Evolutionary conservation across 2,888 invertebrate genomes (phyloP).

Genomic region (Cephus spinipes): DNA sequence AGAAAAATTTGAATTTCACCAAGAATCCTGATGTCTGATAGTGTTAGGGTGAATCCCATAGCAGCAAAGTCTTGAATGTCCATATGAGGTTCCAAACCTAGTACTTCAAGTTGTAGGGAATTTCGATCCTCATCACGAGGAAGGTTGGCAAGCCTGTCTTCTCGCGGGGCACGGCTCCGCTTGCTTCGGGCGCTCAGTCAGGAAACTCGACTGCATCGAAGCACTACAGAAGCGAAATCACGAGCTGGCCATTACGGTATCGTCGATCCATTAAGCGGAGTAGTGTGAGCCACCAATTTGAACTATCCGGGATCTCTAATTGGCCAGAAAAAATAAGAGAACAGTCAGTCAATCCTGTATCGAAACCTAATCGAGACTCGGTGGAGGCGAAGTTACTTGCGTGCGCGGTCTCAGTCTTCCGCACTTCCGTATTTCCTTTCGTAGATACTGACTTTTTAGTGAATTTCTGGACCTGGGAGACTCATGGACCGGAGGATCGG

Average conservation of each 20-base stretch:
- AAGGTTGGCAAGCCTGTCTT: conserved; percentile 46
- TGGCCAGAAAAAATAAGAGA: neutral
- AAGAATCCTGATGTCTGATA: neutral
- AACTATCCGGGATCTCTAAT: neutral
- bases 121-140: neutral
- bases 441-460: neutral
- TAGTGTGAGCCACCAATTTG: neutral
- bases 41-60: neutral
- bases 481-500: neutral
- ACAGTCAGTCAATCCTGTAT: neutral
- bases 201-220: conserved; percentile 62
- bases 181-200: conserved; percentile 55
- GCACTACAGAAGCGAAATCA: conserved; percentile 38
- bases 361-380: neutral
- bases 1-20: neutral
- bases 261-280: neutral
- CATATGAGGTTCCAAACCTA: neutral
- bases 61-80: neutral
- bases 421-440: neutral
- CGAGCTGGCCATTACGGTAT: neutral
- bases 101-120: neutral
- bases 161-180: conserved; percentile 58
- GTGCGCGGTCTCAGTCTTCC: neutral
- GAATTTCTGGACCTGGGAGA: neutral
- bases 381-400: neutral